Base-by-base conservation (phyloP, 2,888 invertebrate species). In the Carcina quercana region DNA sequence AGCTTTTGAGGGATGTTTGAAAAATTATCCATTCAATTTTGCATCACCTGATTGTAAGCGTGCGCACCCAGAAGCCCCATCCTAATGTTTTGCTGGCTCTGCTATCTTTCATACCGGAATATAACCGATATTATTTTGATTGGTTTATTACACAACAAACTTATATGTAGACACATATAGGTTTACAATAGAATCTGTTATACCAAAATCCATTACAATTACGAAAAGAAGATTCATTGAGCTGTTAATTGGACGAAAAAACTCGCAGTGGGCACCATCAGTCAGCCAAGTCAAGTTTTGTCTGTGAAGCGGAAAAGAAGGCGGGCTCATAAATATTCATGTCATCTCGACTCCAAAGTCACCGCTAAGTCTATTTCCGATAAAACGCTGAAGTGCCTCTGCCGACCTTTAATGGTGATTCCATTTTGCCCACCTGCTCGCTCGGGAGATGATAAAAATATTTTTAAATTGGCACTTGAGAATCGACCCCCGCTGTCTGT, bases 281-380 rank as follows among this genome's bases (percentile, higher is more conserved):
- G 36, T 37, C 38, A 35, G 38, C 32, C 25, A 37, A 46, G 43
- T 37, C 40, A 46, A 49, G 48, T 49, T 50, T 36, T 28, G 25
- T 32, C 28, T 21, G 36, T 25, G 25, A 32, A 17, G 29, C 21
- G 28, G 26, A 31, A 58, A 74, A 71, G 66, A 69, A 61, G 60
- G 59, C 50, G 45, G 50, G 39, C 61, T 80, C 73, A 82, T 82
- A 74, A 82, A 80, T 82, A 80, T 82, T 78, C 82, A 80, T 73
- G 66, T 64, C 62, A 70, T 67, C 67, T 73, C 67, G 59, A 59
- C 68, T 62, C 63, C 56, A 65, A 76, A 78, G 74, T 72, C 75
- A 71, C 62, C 60, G 61, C 65, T 76, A 79, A 80, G 80, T 69
- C 71, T 63, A 66, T 79, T 78, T 70, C 68, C 75, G 68, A 76